Evolutionary conservation across 2,888 invertebrate genomes (phyloP), one percentile per base, ranked within the genome.

Genomic region (Platerodrilus igneus): DNA sequence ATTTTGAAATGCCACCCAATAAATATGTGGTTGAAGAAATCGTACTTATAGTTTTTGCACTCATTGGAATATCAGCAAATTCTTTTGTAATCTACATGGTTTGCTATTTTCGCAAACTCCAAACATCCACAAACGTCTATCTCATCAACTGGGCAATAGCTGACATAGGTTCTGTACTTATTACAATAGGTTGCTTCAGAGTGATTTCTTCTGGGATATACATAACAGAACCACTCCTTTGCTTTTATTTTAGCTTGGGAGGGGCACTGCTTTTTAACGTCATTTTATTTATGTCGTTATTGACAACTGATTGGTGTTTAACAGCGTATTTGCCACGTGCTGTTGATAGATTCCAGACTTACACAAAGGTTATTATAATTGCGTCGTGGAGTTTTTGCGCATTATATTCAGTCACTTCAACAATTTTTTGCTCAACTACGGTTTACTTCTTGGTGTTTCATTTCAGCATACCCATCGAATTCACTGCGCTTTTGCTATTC

Each of bases 81-180:
- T 13, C 37, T 11, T 27, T 44, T 11, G n/a, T 44, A 18, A 44
- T 44, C 13, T 44, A 40, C 15, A 32, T 40, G 14, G 13, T 40
- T 17, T 40, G 39, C 22, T 40, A 40, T 9, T 44, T 29, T 28
- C 17, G 44, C 28, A 44, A 40, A 19, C 25, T 44, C 11, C 44
- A 40, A 17, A 40, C 44, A 8, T 27, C 10, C 16, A 32, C 35
- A 3, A 44, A 44, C 17, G 40, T 37, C 11, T 44, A 44, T 16
- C 18, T 44, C 7, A 16, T 44, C 10, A 40, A 44, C 29, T 44
- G 44, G 44, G 32, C 44, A 13, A 44, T 44, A 3, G 44, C 44
- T 7, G 39, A 44, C 13, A 37, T 23, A n/a, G 43, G 43, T n/a
- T 18, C 35, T 2, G 23, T 30, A 4, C 20, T 43, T 11, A 35